Percentiles rank a stretch among this genome's conserved stretches.
phyloP scores from a whole-genome alignment of 2,113 vertebrate species.

The Labrus mixtus region DNA sequence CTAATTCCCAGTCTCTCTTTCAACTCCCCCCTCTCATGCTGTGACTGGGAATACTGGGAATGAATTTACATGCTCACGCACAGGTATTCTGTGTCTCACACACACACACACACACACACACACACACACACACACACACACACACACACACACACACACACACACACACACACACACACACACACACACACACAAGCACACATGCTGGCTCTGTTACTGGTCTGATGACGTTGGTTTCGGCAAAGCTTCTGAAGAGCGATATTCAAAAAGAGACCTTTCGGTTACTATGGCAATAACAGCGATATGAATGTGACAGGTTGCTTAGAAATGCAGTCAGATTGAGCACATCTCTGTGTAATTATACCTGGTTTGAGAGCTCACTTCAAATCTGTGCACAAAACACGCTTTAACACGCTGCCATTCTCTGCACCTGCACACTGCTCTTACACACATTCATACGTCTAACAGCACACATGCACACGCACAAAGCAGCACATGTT shows the following conservation, averaged over 20 bases:
- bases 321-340: constrained; percentile 57
- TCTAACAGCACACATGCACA: neutral
- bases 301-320: constrained; percentile 65
- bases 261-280: constrained; percentile 73
- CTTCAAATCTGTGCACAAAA: constrained; percentile 40
- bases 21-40: constrained; percentile 29
- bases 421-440: constrained; percentile 1
- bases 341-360: constrained; percentile 68
- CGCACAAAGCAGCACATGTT: neutral
- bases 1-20: constrained; percentile 35
- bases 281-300: constrained; percentile 79
- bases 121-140: no score
- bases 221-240: constrained; percentile 60
- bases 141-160: no score
- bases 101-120: no score
- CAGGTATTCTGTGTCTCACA: constrained; percentile 31
- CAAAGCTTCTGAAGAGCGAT: constrained; percentile 62
- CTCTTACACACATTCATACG: neutral
- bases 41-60: constrained; percentile 63
- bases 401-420: neutral
- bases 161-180: neutral
- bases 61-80: constrained; percentile 60
- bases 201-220: constrained; percentile 26
- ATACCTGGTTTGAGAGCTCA: constrained; percentile 58
- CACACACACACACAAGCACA: constrained; percentile 8